These are phyloP conservation scores for Hesperia comma DNA, from an alignment of 2,888 invertebrate species.

Conservation along the genomic window DNA sequence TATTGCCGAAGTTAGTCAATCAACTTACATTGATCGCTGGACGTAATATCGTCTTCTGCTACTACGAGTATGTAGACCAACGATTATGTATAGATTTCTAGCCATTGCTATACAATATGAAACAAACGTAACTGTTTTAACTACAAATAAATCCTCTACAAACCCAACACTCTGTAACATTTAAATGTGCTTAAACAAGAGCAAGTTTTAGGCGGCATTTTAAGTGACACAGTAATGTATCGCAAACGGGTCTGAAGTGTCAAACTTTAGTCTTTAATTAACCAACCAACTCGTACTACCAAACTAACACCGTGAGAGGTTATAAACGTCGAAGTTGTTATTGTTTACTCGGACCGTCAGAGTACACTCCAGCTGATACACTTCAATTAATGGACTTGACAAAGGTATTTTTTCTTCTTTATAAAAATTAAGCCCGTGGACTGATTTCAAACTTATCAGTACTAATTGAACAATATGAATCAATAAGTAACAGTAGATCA, in stretches of 20 bases:
- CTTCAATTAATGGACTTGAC: conserved; percentile 38
- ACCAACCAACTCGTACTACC: conserved; percentile 50
- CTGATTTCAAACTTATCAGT: no score
- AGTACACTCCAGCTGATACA: conserved; percentile 49
- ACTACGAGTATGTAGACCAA: no score
- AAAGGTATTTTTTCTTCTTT: no score
- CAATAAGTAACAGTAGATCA: no score
- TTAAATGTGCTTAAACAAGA: conserved; percentile 29
- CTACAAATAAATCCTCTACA: conserved; percentile 1
- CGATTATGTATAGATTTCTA: no score
- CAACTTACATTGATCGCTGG: not conserved
- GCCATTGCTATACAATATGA: not conserved
- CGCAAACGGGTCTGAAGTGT: conserved; percentile 62
- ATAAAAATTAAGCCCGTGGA: not conserved
- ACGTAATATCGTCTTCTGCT: no score
- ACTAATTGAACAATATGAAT: no score
- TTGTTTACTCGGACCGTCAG: conserved; percentile 57
- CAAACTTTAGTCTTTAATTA: conserved; percentile 67
- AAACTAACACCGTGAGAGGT: conserved; percentile 60
- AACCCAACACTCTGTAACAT: conserved; percentile 1
- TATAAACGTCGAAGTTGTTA: conserved; percentile 75
- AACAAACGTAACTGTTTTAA: conserved; percentile 4
- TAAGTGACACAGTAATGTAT: conserved; percentile 60
- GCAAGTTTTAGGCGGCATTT: conserved; percentile 39
- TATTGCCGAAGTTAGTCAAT: conserved; percentile 1